phyloP scores from a whole-genome alignment of 2,113 vertebrate genomes.

The Dasypus novemcinctus region DNA sequence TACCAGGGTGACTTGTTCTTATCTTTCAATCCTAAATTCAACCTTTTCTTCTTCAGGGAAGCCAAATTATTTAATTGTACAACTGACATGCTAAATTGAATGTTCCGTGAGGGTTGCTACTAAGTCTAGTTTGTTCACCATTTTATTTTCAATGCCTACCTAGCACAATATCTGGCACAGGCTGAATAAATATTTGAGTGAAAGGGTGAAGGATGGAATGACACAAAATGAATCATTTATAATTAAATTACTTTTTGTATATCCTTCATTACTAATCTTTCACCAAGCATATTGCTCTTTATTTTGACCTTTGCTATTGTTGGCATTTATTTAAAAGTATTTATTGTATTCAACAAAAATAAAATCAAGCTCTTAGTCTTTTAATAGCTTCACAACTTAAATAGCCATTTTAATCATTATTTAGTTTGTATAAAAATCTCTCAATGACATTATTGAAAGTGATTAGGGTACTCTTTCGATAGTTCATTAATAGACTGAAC shows the following conservation, averaged over 20 bases:
- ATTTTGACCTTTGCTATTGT: not conserved
- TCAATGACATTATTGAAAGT: conserved; percentile 1
- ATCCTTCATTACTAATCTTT: not conserved
- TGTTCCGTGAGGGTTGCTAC: not conserved
- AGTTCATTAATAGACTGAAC: not conserved
- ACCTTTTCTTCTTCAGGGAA: not conserved
- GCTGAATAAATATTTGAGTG: not conserved
- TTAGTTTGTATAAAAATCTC: conserved; percentile 37
- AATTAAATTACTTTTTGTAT: not conserved
- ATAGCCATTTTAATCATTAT: conserved; percentile 31
- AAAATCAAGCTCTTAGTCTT: not conserved
- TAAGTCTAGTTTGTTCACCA: not conserved
- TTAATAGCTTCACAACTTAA: not conserved
- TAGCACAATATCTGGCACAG: not conserved
- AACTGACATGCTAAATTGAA: not conserved
- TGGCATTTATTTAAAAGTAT: not conserved
- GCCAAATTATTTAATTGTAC: not conserved
- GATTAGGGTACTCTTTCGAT: not conserved
- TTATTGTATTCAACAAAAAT: conserved; percentile 25
- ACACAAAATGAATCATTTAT: not conserved
- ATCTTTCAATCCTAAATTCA: not conserved
- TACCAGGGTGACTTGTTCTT: not conserved
- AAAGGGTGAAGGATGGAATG: not conserved
- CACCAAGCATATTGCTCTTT: not conserved
- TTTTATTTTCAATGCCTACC: not conserved